Evolutionary conservation across 2,797 vertebrate genomes (phyloP), one percentile per base, ranked within the genome.

Genomic region (Eupleurogrammus muticus): DNA sequence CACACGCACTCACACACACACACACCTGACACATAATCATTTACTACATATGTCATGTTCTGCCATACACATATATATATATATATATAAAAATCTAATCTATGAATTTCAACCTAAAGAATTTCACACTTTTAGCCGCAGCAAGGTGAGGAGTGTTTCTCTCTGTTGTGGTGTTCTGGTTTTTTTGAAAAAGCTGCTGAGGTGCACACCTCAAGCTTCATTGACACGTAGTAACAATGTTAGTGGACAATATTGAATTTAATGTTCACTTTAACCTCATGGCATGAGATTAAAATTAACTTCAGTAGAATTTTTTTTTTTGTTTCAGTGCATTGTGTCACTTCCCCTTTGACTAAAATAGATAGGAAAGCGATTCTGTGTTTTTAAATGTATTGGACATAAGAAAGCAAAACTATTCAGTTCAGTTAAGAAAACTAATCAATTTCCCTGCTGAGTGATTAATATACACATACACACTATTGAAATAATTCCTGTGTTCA

Each of bases 271-370:
- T 20, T 7, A 24, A 3, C 35, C 0, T n/a, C 7, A 9, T 1
- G 1, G 16, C 3, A 5, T 38, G 5, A 9, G 28, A 10, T 42
- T 5, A 42, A 48, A 52, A 54, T 38, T 2, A 55, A 52, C 3
- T 42, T 1, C 9, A 35, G 36, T 38, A 16, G 3, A 28, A 23
- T 65, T 53, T 24, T 16, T 17, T 9, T 12, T 55, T 9, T 23
- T 24, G 0, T 48, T 13, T 24, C 0, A 8, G 5, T n/a, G 0
- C 0, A 8, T 2, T 23, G 8, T 20, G 17, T 70, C 34, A 79
- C 72, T 83, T 85, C 66, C 60, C 35, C 6, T 70, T 61, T 47
- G 0, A 32, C 5, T 56, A 68, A 66, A 52, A 69, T 64, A 9
- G n/a, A 32, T 42, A 36, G 1, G 19, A 38, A 62, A 19, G n/a